Evolutionary conservation across 37 sponge, comb jelly and placozoan genomes (phyloP), one percentile per base, ranked within the genome.

Genomic region (Mnemiopsis leidyi): DNA sequence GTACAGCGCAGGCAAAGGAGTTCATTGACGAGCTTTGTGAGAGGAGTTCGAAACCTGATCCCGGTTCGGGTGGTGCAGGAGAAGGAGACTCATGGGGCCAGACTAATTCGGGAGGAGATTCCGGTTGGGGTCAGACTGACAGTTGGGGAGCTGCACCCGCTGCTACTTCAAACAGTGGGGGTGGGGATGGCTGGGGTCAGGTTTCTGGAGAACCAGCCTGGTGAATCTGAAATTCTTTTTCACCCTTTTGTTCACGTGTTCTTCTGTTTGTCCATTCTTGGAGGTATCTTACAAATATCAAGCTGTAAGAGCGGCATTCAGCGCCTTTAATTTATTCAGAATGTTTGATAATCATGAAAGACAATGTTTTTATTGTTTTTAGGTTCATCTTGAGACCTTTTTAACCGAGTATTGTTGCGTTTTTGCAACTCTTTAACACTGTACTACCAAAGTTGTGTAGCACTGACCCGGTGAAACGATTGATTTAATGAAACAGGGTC

Each of bases 1-100:
- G 29, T n/a, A 85, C 90, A 2, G 2, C 2, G 40, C 61, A 85
- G n/a, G 90, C 90, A 21, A 85, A 85, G 90, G 90, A 85, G 0
- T 39, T 39, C 29, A 85, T 85, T 3, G 90, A 85, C 23, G 90
- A 85, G 1, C 90, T 85, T 40, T 32, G 36, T 23, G 90, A 85
- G 90, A 38, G 90, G 61, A 38, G 61, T 39, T 25, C 30, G 2
- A 85, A 85, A 85, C 90, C 40, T 13, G 90, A 85, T 5, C 5
- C 3, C 29, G n/a, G 24, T 85, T 38, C 90, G 7, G 32, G 7
- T 39, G 61, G 90, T 40, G 90, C 26, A 2, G 90, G 61, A 20
- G 90, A 61, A n/a, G 90, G 90, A 29, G 35, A 33, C 29, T 29
- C 25, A 3, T 85, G 90, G 90, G 90, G 36, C 2, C 31, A 16